Base-by-base conservation (phyloP, 2,888 invertebrate genomes). In the Athalia circularis region DNA sequence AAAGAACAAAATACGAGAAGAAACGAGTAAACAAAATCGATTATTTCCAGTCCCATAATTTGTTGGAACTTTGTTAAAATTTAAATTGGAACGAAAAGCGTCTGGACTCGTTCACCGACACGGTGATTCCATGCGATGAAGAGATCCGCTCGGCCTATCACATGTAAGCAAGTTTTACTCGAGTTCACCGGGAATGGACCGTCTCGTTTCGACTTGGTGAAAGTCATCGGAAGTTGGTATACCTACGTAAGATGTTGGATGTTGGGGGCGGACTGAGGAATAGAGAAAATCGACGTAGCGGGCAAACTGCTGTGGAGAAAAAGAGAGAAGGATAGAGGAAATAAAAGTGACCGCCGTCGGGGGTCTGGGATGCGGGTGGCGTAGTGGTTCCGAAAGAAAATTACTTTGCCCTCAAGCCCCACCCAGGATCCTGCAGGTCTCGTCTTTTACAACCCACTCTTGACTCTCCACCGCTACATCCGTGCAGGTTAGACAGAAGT, bases 391-490 rank as follows among this genome's bases (percentile, higher is more conserved):
- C 62, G 50, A 64, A 74, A 65, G 74, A 65, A 57, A 78, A 78
- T 74, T 78, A 74, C 74, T 77, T 67, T 52, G 57, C 54, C 77
- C 77, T 67, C 67, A 52, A 52, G 52, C 59, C 62, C 52, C 15
- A 61, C 75, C 48, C 48, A 11, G 29, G n/a, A 64, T 29, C 29
- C 52, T 50, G 11, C 7, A 29, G 62, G 62, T 59, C 72, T 72
- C 72, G 59, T 72, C 75, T 75, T 75, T 75, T 75, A 75, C 62
- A 61, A 43, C 75, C 75, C 75, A 62, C 75, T 75, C 62, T 59
- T 59, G 43, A 48, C 62, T 62, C 75, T 64, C 75, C 59, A 62
- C 11, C 62, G 45, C 29, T 54, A 50, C 52, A 52, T 15, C 68
- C 43, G 11, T 13, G 52, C 29, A 29, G 29, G 29, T 72, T 59